phyloP scores from a whole-genome alignment of 35 echinoderm and acorn worm species.

The Hemicentrotus pulcherrimus region DNA sequence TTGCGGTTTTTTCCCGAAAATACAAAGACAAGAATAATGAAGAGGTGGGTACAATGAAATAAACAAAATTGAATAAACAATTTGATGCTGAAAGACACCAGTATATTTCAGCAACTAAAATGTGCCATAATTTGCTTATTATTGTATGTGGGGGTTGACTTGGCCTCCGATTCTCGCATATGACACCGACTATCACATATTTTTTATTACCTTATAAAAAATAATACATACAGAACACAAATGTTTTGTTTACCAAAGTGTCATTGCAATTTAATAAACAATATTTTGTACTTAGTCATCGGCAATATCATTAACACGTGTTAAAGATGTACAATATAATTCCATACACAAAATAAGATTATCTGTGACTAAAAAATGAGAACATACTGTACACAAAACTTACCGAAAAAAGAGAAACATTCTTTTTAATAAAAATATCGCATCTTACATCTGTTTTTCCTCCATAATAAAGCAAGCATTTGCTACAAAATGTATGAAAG shows the following conservation, averaged over 20 bases:
- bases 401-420: neutral
- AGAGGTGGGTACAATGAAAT: too few species aligned
- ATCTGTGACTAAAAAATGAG: neutral
- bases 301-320: neutral
- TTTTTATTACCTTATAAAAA: neutral
- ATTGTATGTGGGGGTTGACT: too few species aligned
- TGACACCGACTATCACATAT: too few species aligned
- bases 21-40: too few species aligned
- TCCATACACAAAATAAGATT: slow-evolving; percentile 13
- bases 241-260: neutral
- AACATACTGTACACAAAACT: slow-evolving; percentile 13
- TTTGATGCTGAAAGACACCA: too few species aligned
- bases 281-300: neutral
- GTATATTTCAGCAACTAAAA: too few species aligned
- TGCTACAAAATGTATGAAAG: neutral
- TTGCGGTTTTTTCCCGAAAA: too few species aligned
- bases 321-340: slow-evolving; percentile 11
- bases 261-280: slow-evolving; percentile 3
- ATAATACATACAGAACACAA: neutral
- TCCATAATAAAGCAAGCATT: neutral
- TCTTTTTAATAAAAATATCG: neutral
- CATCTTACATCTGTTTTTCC: neutral
- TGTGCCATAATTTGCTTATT: too few species aligned
- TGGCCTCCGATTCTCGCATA: too few species aligned
- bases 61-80: too few species aligned